Base-by-base conservation (phyloP, 2,888 invertebrate species). In the Protula sp. region DNA sequence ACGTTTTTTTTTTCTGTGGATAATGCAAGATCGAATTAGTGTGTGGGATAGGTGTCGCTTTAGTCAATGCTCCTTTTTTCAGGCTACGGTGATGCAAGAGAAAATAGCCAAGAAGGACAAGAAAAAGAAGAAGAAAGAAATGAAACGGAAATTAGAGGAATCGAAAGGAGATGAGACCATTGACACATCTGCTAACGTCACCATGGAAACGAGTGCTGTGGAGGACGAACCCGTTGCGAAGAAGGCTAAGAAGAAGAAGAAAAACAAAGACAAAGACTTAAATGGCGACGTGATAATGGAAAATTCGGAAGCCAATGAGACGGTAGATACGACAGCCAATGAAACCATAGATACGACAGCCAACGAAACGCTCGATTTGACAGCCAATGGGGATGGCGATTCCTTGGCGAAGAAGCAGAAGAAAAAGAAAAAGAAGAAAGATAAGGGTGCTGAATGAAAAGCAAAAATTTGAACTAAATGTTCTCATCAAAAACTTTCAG, bases 71-170 rank as follows among this genome's bases (percentile, higher is more conserved):
- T n/a, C n/a, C n/a, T 29, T 28, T 9, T 29, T 57, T 22, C 64
- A 78, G 78, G 76, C 76, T 52, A 47, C 60, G 5, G 70, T 61
- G 2, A 70, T 68, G 3, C 59, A 53, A 31, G 66, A 63, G 27
- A 72, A 75, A 57, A 31, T 68, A 9, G 61, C 64, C 22, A 76
- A 76, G 67, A 74, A 73, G 61, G 73, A 74, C 53, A 76, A 71
- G 66, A 76, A 74, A 62, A 73, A 67, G 66, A 74, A 71, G 65
- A 75, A 70, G 62, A 74, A 71, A 58, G 67, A 70, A 4, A 68
- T 64, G 58, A 67, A 64, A 38, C 60, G 60, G 51, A 58, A 61
- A 50, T 30, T 30, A 28, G 47, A 59, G 2, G 62, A 54, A 57
- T 24, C 30, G 9, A 54, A 61, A 27, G 47, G 54, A 22, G 50